Conservation (phyloP, 2,113 vertebrate species). For the Gambusia holbrooki region DNA sequence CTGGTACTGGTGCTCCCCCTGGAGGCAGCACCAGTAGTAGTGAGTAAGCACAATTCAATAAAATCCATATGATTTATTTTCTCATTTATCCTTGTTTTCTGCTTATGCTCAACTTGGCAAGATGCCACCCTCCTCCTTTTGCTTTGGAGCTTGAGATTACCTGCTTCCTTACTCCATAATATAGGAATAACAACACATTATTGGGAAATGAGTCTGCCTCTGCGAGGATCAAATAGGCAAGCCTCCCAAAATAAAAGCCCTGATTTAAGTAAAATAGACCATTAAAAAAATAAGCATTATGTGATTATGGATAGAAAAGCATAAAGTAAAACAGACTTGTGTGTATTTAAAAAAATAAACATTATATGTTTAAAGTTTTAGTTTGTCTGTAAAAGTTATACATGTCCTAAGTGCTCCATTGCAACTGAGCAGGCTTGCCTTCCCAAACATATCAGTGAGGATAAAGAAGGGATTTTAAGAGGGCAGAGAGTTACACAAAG, state of each 20-base stretch:
- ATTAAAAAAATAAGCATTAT: neutral
- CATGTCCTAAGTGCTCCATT: neutral
- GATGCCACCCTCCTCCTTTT: neutral
- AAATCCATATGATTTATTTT: neutral
- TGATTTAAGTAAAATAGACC: neutral
- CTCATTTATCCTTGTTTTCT: neutral
- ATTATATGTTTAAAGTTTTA: neutral
- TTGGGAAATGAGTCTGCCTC: neutral
- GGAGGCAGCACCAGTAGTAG: no score
- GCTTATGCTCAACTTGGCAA: neutral
- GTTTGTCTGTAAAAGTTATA: neutral
- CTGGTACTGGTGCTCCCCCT: neutral
- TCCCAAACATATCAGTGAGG: constrained; percentile 29
- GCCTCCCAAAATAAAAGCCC: neutral
- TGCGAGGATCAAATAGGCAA: neutral
- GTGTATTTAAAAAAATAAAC: neutral
- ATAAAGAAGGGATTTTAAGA: constrained; percentile 26
- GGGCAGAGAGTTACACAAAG: constrained; percentile 10
- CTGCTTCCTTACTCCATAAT: neutral
- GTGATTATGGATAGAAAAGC: neutral
- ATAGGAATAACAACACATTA: neutral
- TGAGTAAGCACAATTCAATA: neutral
- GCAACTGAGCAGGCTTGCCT: neutral
- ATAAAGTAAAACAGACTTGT: no score
- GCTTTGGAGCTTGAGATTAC: no score